Conservation (phyloP, 2,113 vertebrate genomes). For the Prunella fulvescens region DNA sequence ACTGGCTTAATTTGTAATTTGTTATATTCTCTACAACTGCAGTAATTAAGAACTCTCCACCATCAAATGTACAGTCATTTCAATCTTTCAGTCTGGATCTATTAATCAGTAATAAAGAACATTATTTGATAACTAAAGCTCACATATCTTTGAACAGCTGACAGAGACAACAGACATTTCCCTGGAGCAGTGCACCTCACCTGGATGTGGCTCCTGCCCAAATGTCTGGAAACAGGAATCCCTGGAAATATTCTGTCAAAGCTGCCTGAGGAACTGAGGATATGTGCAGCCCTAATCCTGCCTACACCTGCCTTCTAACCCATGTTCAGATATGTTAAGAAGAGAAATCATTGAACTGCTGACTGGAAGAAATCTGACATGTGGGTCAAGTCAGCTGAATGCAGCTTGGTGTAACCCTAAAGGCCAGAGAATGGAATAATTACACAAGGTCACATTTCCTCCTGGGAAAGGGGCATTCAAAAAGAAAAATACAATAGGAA, state of each 20-base stretch:
- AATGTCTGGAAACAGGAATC: neutral
- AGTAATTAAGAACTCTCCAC: neutral
- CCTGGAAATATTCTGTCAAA: neutral
- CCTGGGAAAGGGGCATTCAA: neutral
- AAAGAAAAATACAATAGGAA: neutral
- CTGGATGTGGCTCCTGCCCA: neutral
- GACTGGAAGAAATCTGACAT: neutral
- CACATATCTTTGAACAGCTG: neutral
- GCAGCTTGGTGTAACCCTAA: neutral
- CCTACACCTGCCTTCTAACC: neutral
- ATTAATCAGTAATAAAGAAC: neutral
- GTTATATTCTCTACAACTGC: neutral
- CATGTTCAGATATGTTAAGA: neutral
- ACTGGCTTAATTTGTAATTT: neutral
- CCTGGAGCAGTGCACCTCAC: neutral
- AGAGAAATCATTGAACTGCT: neutral
- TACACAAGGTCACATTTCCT: neutral
- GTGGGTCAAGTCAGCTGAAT: neutral
- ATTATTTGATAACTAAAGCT: neutral
- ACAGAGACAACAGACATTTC: neutral
- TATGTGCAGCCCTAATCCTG: neutral
- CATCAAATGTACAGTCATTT: neutral
- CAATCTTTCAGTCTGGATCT: neutral
- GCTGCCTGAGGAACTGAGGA: neutral
- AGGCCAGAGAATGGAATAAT: neutral